Conservation (phyloP, 2,888 invertebrate species). For the Lasioglossum oenotherae region DNA sequence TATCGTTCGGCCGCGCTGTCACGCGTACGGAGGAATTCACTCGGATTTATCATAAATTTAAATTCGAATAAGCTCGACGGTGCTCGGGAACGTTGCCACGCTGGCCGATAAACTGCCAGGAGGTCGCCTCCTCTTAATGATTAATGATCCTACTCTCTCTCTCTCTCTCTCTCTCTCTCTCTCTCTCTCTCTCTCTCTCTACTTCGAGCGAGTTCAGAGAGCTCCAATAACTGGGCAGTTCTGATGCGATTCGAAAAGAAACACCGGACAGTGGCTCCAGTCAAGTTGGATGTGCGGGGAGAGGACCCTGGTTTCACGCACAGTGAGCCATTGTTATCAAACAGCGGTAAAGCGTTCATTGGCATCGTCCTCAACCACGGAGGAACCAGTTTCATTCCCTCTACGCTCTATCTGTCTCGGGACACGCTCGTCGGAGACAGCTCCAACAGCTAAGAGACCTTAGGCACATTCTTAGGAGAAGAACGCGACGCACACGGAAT, state of each 20-base stretch:
- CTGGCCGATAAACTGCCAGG: slow-evolving; percentile 44
- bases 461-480: slow-evolving; percentile 56
- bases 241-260: slow-evolving; percentile 30
- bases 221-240: slow-evolving; percentile 26
- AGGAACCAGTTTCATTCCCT: slow-evolving; percentile 41
- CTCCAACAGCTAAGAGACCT: slow-evolving; percentile 37
- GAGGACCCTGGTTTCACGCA: slow-evolving; percentile 51
- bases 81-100: slow-evolving; percentile 23
- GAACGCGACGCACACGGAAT: slow-evolving; percentile 69
- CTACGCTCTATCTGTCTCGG: slow-evolving; percentile 1
- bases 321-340: slow-evolving; percentile 74
- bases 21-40: slow-evolving; percentile 51
- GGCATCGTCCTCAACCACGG: slow-evolving; percentile 52
- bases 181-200: not conserved
- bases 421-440: not conserved
- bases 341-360: slow-evolving; percentile 62
- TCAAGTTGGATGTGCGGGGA: slow-evolving; percentile 35
- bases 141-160: slow-evolving; percentile 31
- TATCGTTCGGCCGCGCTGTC: slow-evolving; percentile 32
- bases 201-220: not conserved
- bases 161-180: not conserved
- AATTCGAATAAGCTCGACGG: slow-evolving; percentile 38
- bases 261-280: slow-evolving; percentile 50
- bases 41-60: slow-evolving; percentile 59
- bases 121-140: slow-evolving; percentile 39